Evolutionary conservation across 2,113 vertebrate genomes (phyloP).

Genomic region (Raja brachyura): DNA sequence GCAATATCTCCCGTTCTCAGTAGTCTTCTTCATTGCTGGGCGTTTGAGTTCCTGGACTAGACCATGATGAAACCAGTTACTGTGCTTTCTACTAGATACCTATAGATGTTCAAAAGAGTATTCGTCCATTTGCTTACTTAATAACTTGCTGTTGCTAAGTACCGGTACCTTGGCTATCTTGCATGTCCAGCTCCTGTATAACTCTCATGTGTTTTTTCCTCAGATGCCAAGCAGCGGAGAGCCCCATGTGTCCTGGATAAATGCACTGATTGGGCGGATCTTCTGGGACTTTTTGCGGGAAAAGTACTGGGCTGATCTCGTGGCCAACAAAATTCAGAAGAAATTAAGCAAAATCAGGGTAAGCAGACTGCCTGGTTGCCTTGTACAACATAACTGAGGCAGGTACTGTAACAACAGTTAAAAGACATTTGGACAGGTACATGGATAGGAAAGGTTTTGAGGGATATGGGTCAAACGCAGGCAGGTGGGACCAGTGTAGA

Average conservation of each 20-base stretch:
- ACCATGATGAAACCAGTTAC: too few relatives aligned
- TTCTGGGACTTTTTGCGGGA: constrained; percentile 82
- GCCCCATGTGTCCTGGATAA: constrained; percentile 61
- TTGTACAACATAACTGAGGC: background rate
- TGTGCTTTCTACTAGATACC: too few relatives aligned
- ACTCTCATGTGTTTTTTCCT: background rate
- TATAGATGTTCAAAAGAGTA: too few relatives aligned
- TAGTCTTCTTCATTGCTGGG: too few relatives aligned
- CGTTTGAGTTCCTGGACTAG: too few relatives aligned
- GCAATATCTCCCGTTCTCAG: too few relatives aligned
- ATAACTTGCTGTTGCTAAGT: background rate
- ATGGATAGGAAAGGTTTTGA: too few relatives aligned
- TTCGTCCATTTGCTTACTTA: too few relatives aligned
- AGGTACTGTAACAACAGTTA: too few relatives aligned
- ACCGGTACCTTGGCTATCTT: background rate
- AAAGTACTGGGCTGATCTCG: constrained; percentile 66
- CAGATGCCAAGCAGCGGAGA: constrained; percentile 49
- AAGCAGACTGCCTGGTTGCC: constrained; percentile 37
- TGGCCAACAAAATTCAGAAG: constrained; percentile 77
- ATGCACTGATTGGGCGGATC: constrained; percentile 69
- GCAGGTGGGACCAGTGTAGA: too few relatives aligned
- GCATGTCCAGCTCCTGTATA: background rate
- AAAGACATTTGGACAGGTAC: too few relatives aligned
- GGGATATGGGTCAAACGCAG: too few relatives aligned
- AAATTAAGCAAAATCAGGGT: constrained; percentile 84